Conservation (phyloP, 2,888 invertebrate species). For the Boloria euphrosyne region DNA sequence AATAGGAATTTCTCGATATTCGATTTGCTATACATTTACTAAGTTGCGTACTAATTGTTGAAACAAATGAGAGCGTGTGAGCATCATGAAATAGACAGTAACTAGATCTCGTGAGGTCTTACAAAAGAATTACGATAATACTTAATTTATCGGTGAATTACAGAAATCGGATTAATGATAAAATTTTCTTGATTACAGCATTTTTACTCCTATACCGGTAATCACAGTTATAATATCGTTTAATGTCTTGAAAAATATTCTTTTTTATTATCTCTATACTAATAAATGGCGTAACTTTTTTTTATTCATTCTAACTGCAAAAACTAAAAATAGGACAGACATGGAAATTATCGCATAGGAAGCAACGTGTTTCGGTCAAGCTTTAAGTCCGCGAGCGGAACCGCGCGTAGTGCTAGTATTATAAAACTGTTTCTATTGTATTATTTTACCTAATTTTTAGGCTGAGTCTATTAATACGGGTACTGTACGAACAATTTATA, state of each 20-base stretch:
- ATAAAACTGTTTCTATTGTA: too few species aligned
- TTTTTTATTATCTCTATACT: too few species aligned
- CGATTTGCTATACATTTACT: slow-evolving; percentile 49
- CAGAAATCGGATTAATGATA: slow-evolving; percentile 22
- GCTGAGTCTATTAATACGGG: too few species aligned
- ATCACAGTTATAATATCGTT: not conserved
- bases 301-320: too few species aligned
- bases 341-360: too few species aligned
- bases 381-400: too few species aligned
- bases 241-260: not conserved
- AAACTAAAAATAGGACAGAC: too few species aligned
- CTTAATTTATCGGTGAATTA: slow-evolving; percentile 33
- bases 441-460: too few species aligned
- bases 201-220: not conserved
- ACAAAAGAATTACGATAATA: slow-evolving; percentile 25
- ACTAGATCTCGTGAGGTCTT: slow-evolving; percentile 24
- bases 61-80: slow-evolving; percentile 33
- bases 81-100: slow-evolving; percentile 19
- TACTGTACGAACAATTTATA: too few species aligned
- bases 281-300: too few species aligned
- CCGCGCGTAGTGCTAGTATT: too few species aligned
- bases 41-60: slow-evolving; percentile 26
- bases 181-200: not conserved
- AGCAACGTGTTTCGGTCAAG: too few species aligned
- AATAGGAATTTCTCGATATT: slow-evolving; percentile 56